Base-by-base conservation (phyloP, 2,888 invertebrate genomes). In the Trachelus tabidus region DNA sequence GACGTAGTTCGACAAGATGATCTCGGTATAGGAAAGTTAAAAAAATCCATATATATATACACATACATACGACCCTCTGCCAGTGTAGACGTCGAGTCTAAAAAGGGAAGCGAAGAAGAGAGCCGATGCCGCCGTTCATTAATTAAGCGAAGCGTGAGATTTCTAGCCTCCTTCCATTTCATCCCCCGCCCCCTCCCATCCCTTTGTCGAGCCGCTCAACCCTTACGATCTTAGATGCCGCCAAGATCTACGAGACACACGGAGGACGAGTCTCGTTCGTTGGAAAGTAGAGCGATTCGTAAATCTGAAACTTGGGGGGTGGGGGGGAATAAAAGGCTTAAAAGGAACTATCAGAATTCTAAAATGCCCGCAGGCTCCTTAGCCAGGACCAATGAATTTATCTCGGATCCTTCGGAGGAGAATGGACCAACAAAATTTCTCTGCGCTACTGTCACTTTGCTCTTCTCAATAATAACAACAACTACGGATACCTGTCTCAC, bases 111-210 rank as follows among this genome's bases (percentile, higher is more conserved):
- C 56, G 30, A 69, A 30, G 31, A 77, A 78, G 73, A 77, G 69
- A 68, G 79, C 84, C 81, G 82, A 76, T 82, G 86, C 87, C 86
- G 87, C 80, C 85, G 86, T 87, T 90, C 89, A 89, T 91, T 90
- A 90, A 90, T 89, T 87, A 90, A 90, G 88, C 88, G 85, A 89
- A 90, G 90, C 90, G 90, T 90, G 87, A 90, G 89, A 89, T 89
- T 88, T 88, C 86, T 87, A 85, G 85, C 84, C 87, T 84, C 56
- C 84, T 78, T 77, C 78, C 80, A 34, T 69, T 71, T 30, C 34
- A 23, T 68, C 11, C 78, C 75, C 76, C 74, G 74, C 23, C 11
- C 71, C 30, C 30, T 9, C 12, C 56, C 73, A 34, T 75, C 75
- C 79, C 81, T 77, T 75, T 68, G 73, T 77, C 76, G 15, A 71